Evolutionary conservation across 2,888 invertebrate genomes (phyloP), one percentile per base, ranked within the genome.

Genomic region (Volucella inanis): DNA sequence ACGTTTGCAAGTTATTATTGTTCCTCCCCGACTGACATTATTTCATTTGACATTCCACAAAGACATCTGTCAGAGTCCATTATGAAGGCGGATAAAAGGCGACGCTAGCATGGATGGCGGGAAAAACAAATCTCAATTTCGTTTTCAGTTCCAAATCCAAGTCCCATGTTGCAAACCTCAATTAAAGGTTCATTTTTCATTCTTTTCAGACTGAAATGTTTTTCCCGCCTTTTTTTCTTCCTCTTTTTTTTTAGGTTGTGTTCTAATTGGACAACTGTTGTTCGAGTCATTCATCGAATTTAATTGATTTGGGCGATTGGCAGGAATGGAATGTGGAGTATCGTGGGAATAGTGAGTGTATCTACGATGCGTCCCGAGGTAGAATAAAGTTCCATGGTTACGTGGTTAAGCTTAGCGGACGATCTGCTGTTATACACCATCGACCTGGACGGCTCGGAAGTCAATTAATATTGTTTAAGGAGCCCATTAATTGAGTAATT

Each of bases 191-290:
- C 62, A 62, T 72, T 62, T 54, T 54, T 52, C 38, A 54, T 49
- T 38, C n/a, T 12, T 59, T 49, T 8, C 18, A 12, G 22, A 12
- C 15, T 15, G 43, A 43, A 61, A 43, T 72, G 3, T 14, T 15
- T n/a, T 47, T 45, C 11, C 45, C 45, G n/a, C 31, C 31, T 31
- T 31, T 45, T 45, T 45, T 45, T 45, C 0, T 12, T 0, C n/a
- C 6, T 0, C 6, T 47, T 61, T 64, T 64, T 43, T 45, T 55
- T 8, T 8, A 59, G 62, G 54, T 55, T 18, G 49, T 12, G 47
- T 47, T 49, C 64, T 74, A 64, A 74, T 74, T 72, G 72, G 72
- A 61, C 52, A 72, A 72, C 72, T 62, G 72, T 72, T 72, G 62
- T 72, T 62, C 41, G 31, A 8, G 41, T 15, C 43, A 50, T 71